Percentiles rank a stretch among this genome's conserved stretches.
Conservation (phyloP, 1,140 invertebrate genomes). For the Drosophila takahashii region DNA sequence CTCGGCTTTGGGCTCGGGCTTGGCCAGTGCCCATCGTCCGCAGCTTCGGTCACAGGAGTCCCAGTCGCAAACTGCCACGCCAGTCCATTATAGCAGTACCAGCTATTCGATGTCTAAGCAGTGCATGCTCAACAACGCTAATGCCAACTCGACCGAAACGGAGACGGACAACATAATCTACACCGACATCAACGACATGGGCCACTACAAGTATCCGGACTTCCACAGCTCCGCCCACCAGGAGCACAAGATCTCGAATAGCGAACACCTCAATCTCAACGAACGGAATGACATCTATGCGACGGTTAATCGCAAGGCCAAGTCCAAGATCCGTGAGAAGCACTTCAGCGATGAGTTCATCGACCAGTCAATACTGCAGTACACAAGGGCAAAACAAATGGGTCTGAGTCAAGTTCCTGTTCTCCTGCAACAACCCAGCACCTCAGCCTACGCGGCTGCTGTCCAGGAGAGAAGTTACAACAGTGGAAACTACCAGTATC, state of each 20-base stretch:
- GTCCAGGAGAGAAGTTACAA: slow-evolving; percentile 63
- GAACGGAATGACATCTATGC: slow-evolving; percentile 84
- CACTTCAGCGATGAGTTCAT: slow-evolving; percentile 84
- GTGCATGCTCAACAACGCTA: slow-evolving; percentile 83
- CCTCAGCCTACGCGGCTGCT: slow-evolving; percentile 70
- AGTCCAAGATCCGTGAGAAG: slow-evolving; percentile 80
- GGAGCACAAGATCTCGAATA: slow-evolving; percentile 81
- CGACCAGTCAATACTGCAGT: slow-evolving; percentile 79
- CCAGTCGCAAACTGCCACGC: slow-evolving; percentile 84
- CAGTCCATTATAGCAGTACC: slow-evolving; percentile 85
- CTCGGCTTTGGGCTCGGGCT: slow-evolving; percentile 57
- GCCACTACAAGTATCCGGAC: slow-evolving; percentile 78
- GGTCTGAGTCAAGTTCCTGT: slow-evolving; percentile 48
- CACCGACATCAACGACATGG: slow-evolving; percentile 83
- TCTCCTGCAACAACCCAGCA: slow-evolving; percentile 62
- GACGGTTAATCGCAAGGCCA: slow-evolving; percentile 82
- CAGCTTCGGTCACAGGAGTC: slow-evolving; percentile 84
- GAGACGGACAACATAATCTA: slow-evolving; percentile 84
- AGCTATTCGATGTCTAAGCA: slow-evolving; percentile 85
- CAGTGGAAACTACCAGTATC: slow-evolving; percentile 77
- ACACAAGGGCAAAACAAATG: slow-evolving; percentile 78
- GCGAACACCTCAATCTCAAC: slow-evolving; percentile 77
- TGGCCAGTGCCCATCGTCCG: slow-evolving; percentile 78
- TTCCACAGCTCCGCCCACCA: slow-evolving; percentile 61
- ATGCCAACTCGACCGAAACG: slow-evolving; percentile 82